A percentile compares a stretch with the other conserved stretches of the same genome.
These are phyloP conservation scores for Eulimnadia texana DNA, from an alignment of 1,140 invertebrate species.

Conservation along the genomic window DNA sequence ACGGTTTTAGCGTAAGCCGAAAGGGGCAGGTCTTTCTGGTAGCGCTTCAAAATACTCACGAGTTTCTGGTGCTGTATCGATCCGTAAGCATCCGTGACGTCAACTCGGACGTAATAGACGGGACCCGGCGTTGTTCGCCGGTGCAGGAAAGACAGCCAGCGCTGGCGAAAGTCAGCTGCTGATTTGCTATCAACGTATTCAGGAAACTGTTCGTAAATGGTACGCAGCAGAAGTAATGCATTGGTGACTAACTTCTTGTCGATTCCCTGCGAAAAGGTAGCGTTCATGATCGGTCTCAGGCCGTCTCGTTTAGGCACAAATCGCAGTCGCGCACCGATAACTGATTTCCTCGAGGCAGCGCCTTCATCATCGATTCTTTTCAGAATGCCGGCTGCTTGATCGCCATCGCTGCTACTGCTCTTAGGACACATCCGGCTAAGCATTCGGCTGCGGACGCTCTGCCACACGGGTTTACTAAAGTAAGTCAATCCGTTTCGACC, in stretches of 20 bases:
- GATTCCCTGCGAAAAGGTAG: background rate
- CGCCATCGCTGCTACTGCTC: background rate
- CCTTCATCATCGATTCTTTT: background rate
- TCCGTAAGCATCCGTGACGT: conserved; percentile 4
- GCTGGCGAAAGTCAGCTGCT: background rate
- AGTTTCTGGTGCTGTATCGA: background rate
- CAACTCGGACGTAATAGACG: conserved; percentile 4
- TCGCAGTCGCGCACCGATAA: background rate
- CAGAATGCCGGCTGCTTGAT: background rate
- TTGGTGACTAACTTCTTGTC: background rate
- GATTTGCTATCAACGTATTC: conserved; percentile 6
- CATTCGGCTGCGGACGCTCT: background rate
- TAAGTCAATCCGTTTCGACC: conserved; percentile 1
- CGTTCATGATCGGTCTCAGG: conserved; percentile 1
- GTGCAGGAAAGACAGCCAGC: background rate
- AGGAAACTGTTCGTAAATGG: background rate
- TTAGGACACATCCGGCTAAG: background rate
- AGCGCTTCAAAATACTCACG: background rate
- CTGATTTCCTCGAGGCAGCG: background rate
- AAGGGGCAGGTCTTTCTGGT: background rate
- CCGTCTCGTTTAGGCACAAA: conserved; percentile 8
- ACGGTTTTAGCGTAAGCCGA: background rate
- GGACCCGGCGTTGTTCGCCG: background rate
- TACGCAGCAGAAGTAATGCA: conserved; percentile 3
- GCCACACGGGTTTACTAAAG: conserved; percentile 1